Evolutionary conservation across 2,888 invertebrate genomes (phyloP).

Genomic region (Pachymerium ferrugineum): DNA sequence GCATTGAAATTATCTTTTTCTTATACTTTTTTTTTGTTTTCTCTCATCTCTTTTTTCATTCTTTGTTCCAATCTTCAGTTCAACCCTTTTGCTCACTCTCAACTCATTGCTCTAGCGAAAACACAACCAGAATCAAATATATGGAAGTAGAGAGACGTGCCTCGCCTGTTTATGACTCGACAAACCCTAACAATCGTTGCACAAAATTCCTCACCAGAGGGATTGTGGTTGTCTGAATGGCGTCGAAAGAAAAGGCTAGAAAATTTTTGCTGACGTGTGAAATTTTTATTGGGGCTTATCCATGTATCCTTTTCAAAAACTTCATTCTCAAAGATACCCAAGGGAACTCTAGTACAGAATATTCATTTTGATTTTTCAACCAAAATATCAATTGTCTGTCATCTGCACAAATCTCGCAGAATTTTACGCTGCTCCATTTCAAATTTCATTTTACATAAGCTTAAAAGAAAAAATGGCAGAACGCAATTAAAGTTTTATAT

Average conservation of each 20-base stretch:
- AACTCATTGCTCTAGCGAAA: slow-evolving; percentile 5
- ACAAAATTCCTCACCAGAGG: slow-evolving; percentile 12
- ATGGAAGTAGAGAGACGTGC: slow-evolving; percentile 7
- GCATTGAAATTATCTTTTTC: background rate
- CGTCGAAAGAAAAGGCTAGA: slow-evolving; percentile 16
- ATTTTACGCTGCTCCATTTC: background rate
- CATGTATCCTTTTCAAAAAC: slow-evolving; percentile 9
- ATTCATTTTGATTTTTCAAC: slow-evolving; percentile 6
- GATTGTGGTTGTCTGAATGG: slow-evolving; percentile 21
- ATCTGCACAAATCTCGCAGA: background rate
- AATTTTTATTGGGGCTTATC: slow-evolving; percentile 27
- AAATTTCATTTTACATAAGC: too few relatives aligned
- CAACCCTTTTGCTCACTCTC: slow-evolving; percentile 27
- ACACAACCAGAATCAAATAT: slow-evolving; percentile 24
- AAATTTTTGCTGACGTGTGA: background rate
- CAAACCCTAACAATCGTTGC: slow-evolving; percentile 15
- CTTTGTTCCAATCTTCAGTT: background rate
- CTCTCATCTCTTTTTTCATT: background rate
- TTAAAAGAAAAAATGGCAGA: too few relatives aligned
- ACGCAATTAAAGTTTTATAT: too few relatives aligned
- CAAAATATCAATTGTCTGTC: slow-evolving; percentile 18
- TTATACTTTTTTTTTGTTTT: background rate
- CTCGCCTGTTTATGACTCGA: slow-evolving; percentile 11
- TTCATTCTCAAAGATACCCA: background rate
- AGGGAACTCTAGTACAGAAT: background rate